Base-by-base conservation (phyloP, 2,113 vertebrate genomes). In the Euleptes europaea region DNA sequence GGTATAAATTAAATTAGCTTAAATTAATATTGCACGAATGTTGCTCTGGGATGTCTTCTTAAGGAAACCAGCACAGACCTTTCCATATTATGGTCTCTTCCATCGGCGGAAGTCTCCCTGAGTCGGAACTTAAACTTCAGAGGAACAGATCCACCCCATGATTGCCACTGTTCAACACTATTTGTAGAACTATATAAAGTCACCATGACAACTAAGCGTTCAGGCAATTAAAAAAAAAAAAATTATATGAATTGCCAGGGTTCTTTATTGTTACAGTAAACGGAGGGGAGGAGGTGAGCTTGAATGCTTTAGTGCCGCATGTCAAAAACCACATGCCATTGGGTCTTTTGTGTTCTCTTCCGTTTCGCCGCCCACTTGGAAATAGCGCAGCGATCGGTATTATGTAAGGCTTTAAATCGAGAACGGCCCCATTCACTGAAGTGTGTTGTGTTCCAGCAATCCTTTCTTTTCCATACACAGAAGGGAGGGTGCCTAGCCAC, bases 191-290 rank as follows among this genome's bases (percentile, higher is more conserved):
- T 63, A 3, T 74, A 35, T 35, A 40, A 73, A 47, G 69, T 47
- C 63, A 65, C 40, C 23, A 85, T 65, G 40, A 69, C n/a, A 65
- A 85, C 70, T 60, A 79, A 80, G 67, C 49, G 65, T 85, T 35
- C n/a, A 49, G 26, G 28, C 12, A 11, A 28, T 60, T 54, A n/a
- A 10, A 40, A 38, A 19, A 38, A 40, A 54, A 19, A 70, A 70
- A 70, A 70, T 60, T 63, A 84, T 54, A 49, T 73, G 49, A 69
- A 69, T 69, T 33, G 70, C 33, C 75, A 19, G 67, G 12, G 44
- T 67, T 84, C 73, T 74, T 42, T 28, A 83, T 76, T 57, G 44
- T 31, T 72, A 3, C 49, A 23, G 28, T 84, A 81, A 89, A 74
- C 71, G 54, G 0, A 7, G 21, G 67, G 57, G 76, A 35, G 49